A percentile compares a stretch with the other conserved stretches of the same genome.
These are phyloP conservation scores for Polydesmus complanatus DNA, from an alignment of 2,888 invertebrate genomes.

Conservation along the genomic window DNA sequence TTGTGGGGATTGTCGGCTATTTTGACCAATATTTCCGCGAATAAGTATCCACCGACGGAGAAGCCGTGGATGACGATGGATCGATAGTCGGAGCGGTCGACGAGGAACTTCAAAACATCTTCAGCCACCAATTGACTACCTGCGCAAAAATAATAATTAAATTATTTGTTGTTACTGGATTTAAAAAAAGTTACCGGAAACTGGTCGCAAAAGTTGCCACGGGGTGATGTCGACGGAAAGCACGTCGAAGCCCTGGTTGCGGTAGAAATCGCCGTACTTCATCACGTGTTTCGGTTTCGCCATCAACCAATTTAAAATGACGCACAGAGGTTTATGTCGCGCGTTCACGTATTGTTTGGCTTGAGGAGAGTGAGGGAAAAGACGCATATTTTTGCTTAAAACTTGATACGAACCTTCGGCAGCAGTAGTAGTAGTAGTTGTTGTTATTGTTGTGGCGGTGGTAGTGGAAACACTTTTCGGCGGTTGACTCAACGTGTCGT, in stretches of 20 bases:
- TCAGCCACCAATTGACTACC: constrained; percentile 52
- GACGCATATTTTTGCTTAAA: too few relatives aligned
- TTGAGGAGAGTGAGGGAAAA: too few relatives aligned
- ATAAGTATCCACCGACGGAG: constrained; percentile 77
- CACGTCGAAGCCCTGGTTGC: constrained; percentile 74
- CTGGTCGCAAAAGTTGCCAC: constrained; percentile 74
- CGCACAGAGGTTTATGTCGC: constrained; percentile 60
- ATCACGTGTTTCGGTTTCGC: constrained; percentile 67
- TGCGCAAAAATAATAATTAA: not conserved
- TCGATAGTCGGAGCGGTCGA: constrained; percentile 47
- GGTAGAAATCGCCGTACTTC: constrained; percentile 69
- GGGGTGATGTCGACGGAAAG: constrained; percentile 62
- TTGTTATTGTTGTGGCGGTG: too few relatives aligned
- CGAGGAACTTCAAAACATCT: constrained; percentile 58
- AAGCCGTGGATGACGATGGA: constrained; percentile 73
- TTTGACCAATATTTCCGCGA: constrained; percentile 59
- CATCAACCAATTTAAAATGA: constrained; percentile 72
- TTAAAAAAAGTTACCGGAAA: too few relatives aligned
- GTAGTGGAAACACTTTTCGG: too few relatives aligned
- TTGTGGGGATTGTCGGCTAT: constrained; percentile 39
- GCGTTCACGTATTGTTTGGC: too few relatives aligned
- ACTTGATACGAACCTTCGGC: too few relatives aligned
- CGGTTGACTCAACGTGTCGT: too few relatives aligned
- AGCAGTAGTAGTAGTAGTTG: too few relatives aligned
- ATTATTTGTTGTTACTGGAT: too few relatives aligned